Percentiles rank a stretch among this genome's conserved stretches.
Conservation (phyloP, 2,888 invertebrate genomes). For the Crocallis elinguaria region DNA sequence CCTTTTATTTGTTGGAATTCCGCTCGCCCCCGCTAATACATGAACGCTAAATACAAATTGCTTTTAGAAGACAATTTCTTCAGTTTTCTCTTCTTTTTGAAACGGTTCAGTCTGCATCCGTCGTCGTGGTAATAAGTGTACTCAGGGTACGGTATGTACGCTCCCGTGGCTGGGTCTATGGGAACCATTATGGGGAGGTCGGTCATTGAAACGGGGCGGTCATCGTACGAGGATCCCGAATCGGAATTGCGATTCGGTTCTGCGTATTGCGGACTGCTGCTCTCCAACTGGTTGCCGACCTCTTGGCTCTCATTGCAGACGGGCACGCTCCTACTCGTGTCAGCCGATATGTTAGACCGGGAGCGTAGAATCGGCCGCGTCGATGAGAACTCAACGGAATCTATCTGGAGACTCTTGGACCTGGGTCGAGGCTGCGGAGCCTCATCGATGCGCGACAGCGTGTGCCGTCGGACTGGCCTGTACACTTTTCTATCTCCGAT, state of each 20-base stretch:
- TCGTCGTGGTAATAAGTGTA: conserved; percentile 71
- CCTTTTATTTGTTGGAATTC: conserved; percentile 52
- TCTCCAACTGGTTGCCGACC: conserved; percentile 58
- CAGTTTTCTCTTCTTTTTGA: conserved; percentile 59
- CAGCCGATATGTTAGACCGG: conserved; percentile 74
- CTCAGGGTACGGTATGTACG: conserved; percentile 73
- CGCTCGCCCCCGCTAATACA: conserved; percentile 71
- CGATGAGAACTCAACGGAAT: conserved; percentile 70
- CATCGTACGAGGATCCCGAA: conserved; percentile 60
- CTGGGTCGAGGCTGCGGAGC: conserved; percentile 57
- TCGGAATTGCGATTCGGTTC: conserved; percentile 63
- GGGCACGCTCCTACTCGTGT: conserved; percentile 77
- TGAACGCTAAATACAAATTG: conserved; percentile 81
- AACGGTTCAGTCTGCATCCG: conserved; percentile 56
- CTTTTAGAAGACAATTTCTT: conserved; percentile 65
- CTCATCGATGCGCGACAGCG: conserved; percentile 78
- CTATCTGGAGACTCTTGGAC: conserved; percentile 67
- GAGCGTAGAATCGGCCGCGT: conserved; percentile 69
- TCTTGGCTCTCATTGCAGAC: conserved; percentile 75
- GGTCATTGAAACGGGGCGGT: conserved; percentile 68
- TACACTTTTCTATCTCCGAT: conserved; percentile 68
- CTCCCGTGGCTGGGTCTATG: conserved; percentile 65
- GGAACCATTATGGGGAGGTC: conserved; percentile 74
- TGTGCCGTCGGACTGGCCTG: conserved; percentile 66
- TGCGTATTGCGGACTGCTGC: conserved; percentile 72